phyloP scores from a whole-genome alignment of 2,113 vertebrate species.

The Psittacara wagleri region DNA sequence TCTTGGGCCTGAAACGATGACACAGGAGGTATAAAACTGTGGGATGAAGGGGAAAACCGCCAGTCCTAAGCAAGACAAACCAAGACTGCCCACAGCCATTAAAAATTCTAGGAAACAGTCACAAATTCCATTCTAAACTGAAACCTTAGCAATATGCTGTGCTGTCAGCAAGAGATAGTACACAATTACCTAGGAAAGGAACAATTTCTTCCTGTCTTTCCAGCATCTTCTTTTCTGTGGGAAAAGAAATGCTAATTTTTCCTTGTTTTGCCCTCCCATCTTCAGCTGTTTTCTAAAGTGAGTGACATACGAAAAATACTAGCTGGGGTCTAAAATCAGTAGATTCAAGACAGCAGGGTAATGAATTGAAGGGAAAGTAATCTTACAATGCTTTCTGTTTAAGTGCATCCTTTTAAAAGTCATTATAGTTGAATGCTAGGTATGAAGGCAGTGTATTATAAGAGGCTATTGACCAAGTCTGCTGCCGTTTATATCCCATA shows the following conservation, averaged over 20 bases:
- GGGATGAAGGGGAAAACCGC: constrained; percentile 44
- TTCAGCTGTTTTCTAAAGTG: neutral
- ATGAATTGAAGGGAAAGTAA: neutral
- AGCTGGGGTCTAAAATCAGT: neutral
- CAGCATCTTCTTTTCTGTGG: neutral
- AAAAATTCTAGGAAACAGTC: constrained; percentile 26
- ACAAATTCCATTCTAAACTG: neutral
- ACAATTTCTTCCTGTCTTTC: neutral
- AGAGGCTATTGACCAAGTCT: neutral
- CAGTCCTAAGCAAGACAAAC: neutral
- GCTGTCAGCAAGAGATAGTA: neutral
- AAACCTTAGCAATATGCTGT: constrained; percentile 6
- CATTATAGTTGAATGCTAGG: neutral
- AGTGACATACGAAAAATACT: neutral
- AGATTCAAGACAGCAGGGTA: neutral
- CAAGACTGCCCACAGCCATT: neutral
- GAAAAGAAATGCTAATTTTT: neutral
- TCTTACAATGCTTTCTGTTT: neutral
- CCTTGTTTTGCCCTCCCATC: neutral
- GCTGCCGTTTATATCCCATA: neutral
- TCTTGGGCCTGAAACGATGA: constrained; percentile 2
- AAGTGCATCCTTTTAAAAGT: neutral
- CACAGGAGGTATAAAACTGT: neutral
- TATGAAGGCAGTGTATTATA: neutral
- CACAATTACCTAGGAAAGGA: neutral